Evolutionary conservation across 2,888 invertebrate genomes (phyloP).

Genomic region (Drosophila prolongata): DNA sequence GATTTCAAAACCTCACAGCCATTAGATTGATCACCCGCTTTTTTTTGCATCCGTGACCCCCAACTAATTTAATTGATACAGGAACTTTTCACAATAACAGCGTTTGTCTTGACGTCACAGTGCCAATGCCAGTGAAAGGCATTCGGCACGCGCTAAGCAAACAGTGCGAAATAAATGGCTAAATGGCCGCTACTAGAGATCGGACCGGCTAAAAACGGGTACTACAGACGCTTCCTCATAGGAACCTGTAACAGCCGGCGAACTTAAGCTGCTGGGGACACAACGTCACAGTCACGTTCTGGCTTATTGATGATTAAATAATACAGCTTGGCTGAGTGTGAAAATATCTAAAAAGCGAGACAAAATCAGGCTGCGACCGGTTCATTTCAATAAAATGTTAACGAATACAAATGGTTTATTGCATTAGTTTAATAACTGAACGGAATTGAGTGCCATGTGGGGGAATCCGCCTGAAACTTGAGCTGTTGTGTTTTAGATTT

Average conservation of each 20-base stretch:
- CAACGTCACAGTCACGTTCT: conserved; percentile 35
- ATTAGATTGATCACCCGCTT: not conserved
- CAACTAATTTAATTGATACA: conserved; percentile 5
- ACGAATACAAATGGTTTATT: conserved; percentile 53
- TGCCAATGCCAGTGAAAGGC: conserved; percentile 38
- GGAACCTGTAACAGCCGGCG: conserved; percentile 37
- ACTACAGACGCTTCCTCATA: conserved; percentile 24
- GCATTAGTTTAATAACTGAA: conserved; percentile 55
- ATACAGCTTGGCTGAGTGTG: conserved; percentile 24
- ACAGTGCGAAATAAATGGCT: not conserved
- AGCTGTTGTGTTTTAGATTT: conserved; percentile 8
- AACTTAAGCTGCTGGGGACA: not conserved
- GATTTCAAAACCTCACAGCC: not conserved
- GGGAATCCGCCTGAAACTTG: conserved; percentile 4
- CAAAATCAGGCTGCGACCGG: conserved; percentile 53
- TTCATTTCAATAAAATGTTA: conserved; percentile 57
- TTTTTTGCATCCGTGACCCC: too few species aligned
- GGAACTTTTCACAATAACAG: conserved; percentile 15
- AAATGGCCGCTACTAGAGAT: not conserved
- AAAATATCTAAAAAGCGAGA: conserved; percentile 15
- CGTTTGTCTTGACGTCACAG: conserved; percentile 2
- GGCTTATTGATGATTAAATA: conserved; percentile 39
- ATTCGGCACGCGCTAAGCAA: conserved; percentile 16
- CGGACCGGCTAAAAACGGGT: conserved; percentile 32
- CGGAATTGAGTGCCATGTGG: conserved; percentile 6